These are phyloP conservation scores for Neoscelio sp. DNA, from an alignment of 2,888 invertebrate genomes.

Conservation along the genomic window DNA sequence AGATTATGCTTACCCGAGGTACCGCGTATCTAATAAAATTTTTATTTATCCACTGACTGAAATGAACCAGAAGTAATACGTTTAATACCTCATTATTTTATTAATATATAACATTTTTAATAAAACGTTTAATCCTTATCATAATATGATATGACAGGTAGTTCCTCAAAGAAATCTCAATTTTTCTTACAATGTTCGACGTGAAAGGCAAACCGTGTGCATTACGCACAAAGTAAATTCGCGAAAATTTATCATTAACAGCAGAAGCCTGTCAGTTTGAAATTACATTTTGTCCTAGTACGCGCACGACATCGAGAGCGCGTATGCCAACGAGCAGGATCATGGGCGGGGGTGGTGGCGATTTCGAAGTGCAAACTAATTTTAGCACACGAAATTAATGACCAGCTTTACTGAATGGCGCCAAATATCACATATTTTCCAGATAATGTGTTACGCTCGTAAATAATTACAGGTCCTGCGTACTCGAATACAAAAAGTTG, in stretches of 20 bases:
- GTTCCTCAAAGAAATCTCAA: constrained; percentile 24
- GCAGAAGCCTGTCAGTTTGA: constrained; percentile 50
- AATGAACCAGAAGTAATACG: constrained; percentile 5
- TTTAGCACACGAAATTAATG: constrained; percentile 78
- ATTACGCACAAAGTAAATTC: constrained; percentile 43
- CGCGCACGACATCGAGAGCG: constrained; percentile 21
- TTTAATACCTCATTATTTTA: neutral
- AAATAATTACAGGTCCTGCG: constrained; percentile 76
- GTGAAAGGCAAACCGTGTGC: neutral
- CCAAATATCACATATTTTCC: constrained; percentile 78
- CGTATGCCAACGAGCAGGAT: constrained; percentile 23
- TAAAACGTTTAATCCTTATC: too few species aligned
- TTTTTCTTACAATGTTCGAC: constrained; percentile 21
- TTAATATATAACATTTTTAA: constrained; percentile 38
- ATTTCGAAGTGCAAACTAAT: constrained; percentile 79
- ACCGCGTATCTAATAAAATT: constrained; percentile 8
- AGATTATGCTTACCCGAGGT: too few species aligned
- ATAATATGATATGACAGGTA: neutral
- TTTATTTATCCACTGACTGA: neutral
- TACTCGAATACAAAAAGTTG: constrained; percentile 70
- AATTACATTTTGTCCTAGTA: constrained; percentile 59
- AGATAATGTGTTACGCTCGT: constrained; percentile 77
- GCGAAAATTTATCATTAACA: constrained; percentile 42
- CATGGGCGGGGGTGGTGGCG: constrained; percentile 51
- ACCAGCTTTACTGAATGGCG: constrained; percentile 73